Evolutionary conservation across 2,888 invertebrate species (phyloP), one percentile per base, ranked within the genome.

Genomic region (Calliopum simillimum): DNA sequence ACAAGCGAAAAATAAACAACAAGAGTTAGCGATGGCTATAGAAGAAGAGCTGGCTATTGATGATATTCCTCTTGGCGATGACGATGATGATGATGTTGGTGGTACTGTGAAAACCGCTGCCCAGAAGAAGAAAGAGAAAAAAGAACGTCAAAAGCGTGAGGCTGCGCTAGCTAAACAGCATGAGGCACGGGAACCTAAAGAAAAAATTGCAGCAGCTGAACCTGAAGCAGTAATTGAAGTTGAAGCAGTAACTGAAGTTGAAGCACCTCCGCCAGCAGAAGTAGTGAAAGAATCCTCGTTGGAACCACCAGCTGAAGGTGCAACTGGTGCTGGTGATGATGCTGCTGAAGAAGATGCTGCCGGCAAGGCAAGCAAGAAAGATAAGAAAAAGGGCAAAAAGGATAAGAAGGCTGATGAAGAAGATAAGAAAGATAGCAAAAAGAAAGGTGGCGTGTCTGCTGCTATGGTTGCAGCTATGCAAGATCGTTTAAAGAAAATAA

Each of bases 381-480:
- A 71, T 1, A 75, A 76, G 12, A 77, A 78, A 78, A 90, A 89
- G 79, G 80, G 79, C 43, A 84, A 81, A 70, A 84, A 84, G 43
- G 83, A 84, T 69, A 88, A 86, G 65, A 87, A 87, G 77, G 88
- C 87, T 79, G 87, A 80, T 12, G 88, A 87, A 19, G 88, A 88
- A 63, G 90, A 91, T 44, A 88, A 90, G 14, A 89, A 89, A 74
- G 83, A 84, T 53, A 83, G 82, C 46, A 88, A 88, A 70, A 87
- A 87, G 76, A 91, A 86, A 81, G 91, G 86, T 81, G 94, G 95
- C 16, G 94, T 95, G 67, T 93, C 94, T 14, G 95, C 94, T 79
- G 94, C 94, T 81, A 91, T 94, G 71, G 92, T 97, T 75, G 94
- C 94, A 72, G 95, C 95, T 25, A 96, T 97, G 94, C 95, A 96